Conservation (phyloP, 2,888 invertebrate genomes). For the Gnatocerus cornutus region DNA sequence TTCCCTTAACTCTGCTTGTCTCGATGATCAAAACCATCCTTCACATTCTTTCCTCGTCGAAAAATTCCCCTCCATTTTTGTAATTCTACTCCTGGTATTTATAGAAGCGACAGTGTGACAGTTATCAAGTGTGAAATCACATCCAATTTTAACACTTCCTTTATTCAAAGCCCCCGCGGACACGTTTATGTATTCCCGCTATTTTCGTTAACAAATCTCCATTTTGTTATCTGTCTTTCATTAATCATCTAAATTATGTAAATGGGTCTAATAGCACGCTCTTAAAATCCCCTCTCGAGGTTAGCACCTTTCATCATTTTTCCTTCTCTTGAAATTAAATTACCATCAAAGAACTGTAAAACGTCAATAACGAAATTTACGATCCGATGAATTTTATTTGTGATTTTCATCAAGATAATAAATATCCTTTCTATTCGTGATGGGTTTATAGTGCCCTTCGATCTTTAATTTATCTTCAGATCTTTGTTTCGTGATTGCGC, state of each 20-base stretch:
- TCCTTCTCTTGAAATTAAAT: constrained; percentile 18
- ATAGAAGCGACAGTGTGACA: constrained; percentile 17
- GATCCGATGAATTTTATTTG: constrained; percentile 13
- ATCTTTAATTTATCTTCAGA: constrained; percentile 11
- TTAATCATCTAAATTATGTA: constrained; percentile 23
- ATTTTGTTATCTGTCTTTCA: constrained; percentile 27
- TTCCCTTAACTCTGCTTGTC: neutral
- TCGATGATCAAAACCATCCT: neutral
- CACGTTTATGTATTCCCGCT: constrained; percentile 10
- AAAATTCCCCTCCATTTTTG: neutral
- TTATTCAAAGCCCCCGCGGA: constrained; percentile 6
- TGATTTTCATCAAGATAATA: constrained; percentile 15
- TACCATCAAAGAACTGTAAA: constrained; percentile 27
- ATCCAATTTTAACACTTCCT: constrained; percentile 16
- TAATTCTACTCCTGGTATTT: constrained; percentile 1
- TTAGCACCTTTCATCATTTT: constrained; percentile 20
- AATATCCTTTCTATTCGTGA: constrained; percentile 2
- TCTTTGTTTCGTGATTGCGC: neutral
- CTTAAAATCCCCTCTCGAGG: constrained; percentile 23
- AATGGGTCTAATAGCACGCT: constrained; percentile 29
- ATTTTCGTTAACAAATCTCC: constrained; percentile 12
- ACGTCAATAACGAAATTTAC: constrained; percentile 12
- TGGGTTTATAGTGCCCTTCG: constrained; percentile 9
- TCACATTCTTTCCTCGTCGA: neutral
- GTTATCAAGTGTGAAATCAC: constrained; percentile 27